Evolutionary conservation across 2,797 vertebrate genomes (phyloP).

Genomic region (Astyanax mexicanus): DNA sequence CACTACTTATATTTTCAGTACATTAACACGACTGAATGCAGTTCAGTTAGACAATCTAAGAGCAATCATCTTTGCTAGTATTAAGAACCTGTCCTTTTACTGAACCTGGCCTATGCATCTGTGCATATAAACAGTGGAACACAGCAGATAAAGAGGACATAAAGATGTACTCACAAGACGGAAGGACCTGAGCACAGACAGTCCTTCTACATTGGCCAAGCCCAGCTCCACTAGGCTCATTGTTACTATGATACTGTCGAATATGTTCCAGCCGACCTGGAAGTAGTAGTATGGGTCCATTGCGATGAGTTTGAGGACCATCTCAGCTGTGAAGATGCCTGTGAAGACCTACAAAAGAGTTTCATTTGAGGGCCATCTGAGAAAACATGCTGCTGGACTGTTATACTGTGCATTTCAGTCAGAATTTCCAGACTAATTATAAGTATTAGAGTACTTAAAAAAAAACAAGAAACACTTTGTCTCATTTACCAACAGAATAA

Average conservation of each 20-base stretch:
- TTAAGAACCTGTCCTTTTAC: no score
- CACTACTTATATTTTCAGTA: neutral
- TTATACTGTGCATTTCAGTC: no score
- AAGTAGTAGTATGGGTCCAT: constrained; percentile 88
- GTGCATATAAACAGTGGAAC: neutral
- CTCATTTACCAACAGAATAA: no score
- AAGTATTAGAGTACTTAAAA: no score
- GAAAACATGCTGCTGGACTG: neutral
- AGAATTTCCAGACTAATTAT: no score
- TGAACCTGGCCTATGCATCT: no score
- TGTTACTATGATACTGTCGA: constrained; percentile 94
- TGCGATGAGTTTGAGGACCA: constrained; percentile 88
- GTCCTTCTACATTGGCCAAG: constrained; percentile 87
- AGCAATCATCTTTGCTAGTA: neutral
- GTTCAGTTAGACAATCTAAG: neutral
- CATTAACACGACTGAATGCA: neutral
- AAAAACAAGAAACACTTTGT: no score
- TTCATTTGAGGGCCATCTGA: neutral
- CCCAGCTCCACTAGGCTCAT: constrained; percentile 94
- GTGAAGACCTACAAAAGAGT: constrained; percentile 82
- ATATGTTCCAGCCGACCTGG: constrained; percentile 96
- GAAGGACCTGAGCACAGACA: constrained; percentile 94
- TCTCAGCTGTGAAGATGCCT: constrained; percentile 86
- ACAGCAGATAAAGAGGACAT: neutral
- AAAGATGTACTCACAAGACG: constrained; percentile 80